These are phyloP conservation scores for Punctoribates punctum DNA, from an alignment of 2,888 invertebrate genomes.

Conservation along the genomic window DNA sequence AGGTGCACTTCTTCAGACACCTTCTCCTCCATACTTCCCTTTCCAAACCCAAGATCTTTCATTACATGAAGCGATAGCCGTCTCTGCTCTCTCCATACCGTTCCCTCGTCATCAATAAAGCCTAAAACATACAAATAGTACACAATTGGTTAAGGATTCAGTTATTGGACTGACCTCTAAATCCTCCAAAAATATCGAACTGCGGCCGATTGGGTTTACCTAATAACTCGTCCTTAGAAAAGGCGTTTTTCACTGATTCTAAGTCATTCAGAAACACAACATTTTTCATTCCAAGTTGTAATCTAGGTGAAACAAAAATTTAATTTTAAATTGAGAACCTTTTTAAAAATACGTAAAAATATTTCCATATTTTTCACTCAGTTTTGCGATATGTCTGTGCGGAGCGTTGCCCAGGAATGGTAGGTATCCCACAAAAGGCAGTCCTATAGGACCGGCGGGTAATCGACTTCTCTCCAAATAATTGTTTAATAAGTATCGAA, in stretches of 20 bases:
- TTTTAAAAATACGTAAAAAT: constrained; percentile 44
- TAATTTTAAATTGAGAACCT: neutral
- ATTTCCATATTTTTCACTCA: constrained; percentile 45
- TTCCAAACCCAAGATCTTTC: constrained; percentile 47
- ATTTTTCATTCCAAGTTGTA: constrained; percentile 43
- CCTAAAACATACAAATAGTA: too few relatives aligned
- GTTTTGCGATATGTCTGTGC: constrained; percentile 42
- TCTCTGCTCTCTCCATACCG: constrained; percentile 48
- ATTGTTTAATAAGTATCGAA: too few relatives aligned
- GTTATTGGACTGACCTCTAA: too few relatives aligned
- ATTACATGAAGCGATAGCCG: constrained; percentile 46
- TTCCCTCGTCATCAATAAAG: too few relatives aligned
- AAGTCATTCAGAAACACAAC: constrained; percentile 45
- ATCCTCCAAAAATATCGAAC: constrained; percentile 30
- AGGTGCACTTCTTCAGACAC: constrained; percentile 46
- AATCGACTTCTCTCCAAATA: constrained; percentile 17
- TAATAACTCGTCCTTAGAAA: constrained; percentile 43
- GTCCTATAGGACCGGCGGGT: constrained; percentile 47
- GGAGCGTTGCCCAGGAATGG: too few relatives aligned
- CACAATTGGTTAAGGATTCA: too few relatives aligned
- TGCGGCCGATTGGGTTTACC: constrained; percentile 40
- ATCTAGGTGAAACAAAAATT: constrained; percentile 18
- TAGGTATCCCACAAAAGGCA: too few relatives aligned
- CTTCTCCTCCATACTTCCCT: constrained; percentile 47
- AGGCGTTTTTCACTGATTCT: constrained; percentile 44